Evolutionary conservation across 1,140 invertebrate genomes (phyloP).

Genomic region (Leptinotarsa defecta): DNA sequence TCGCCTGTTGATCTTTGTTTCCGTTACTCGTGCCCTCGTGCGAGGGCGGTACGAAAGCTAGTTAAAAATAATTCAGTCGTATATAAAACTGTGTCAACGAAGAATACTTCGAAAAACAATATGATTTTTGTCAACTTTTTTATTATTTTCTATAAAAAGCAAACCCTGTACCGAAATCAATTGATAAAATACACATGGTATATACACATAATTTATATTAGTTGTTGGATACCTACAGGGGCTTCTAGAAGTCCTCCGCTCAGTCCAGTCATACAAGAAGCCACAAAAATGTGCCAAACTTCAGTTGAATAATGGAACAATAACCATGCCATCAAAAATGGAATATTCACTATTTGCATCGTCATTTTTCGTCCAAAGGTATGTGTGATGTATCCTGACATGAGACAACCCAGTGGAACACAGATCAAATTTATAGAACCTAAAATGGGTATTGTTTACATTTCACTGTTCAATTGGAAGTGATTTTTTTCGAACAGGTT

Average conservation of each 20-base stretch:
- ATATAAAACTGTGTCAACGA: too few species aligned
- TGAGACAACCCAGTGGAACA: conserved; percentile 74
- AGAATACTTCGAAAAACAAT: too few species aligned
- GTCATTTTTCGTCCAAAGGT: conserved; percentile 69
- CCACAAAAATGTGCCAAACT: conserved; percentile 67
- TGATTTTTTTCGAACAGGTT: too few species aligned
- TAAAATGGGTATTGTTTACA: conserved; percentile 48
- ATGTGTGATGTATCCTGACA: conserved; percentile 72
- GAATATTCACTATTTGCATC: conserved; percentile 75
- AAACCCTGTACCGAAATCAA: too few species aligned
- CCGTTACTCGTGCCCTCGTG: too few species aligned
- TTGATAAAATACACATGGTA: too few species aligned
- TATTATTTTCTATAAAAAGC: too few species aligned
- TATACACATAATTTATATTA: background rate
- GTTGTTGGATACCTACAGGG: conserved; percentile 63
- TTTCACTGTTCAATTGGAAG: too few species aligned
- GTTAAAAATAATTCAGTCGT: too few species aligned
- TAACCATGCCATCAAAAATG: conserved; percentile 74
- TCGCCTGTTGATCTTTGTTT: too few species aligned
- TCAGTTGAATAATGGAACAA: conserved; percentile 68
- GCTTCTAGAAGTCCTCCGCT: conserved; percentile 77
- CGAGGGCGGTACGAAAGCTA: too few species aligned
- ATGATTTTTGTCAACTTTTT: too few species aligned
- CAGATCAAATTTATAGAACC: conserved; percentile 78
- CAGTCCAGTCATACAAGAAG: conserved; percentile 70